Conservation (phyloP, 2,113 vertebrate genomes). For the Cyprinodon tularosa region DNA sequence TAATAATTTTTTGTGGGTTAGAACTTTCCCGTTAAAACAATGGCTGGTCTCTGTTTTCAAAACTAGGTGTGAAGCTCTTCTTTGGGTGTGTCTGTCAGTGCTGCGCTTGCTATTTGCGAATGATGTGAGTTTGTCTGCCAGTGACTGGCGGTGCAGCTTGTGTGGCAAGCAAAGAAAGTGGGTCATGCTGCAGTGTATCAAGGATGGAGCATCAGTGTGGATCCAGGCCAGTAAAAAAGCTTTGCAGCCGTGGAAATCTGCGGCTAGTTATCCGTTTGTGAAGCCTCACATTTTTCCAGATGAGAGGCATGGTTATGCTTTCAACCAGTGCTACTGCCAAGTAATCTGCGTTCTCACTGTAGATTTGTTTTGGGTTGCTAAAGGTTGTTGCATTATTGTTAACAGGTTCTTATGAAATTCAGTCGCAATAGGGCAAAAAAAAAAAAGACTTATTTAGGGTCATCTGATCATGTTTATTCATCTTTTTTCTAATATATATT, state of each 20-base stretch:
- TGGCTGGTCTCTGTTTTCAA: slow-evolving; percentile 11
- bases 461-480: neutral
- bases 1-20: neutral
- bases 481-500: no score
- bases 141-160: slow-evolving; percentile 50
- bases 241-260: slow-evolving; percentile 58
- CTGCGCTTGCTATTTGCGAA: slow-evolving; percentile 22
- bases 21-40: slow-evolving; percentile 15
- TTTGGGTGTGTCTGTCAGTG: slow-evolving; percentile 26
- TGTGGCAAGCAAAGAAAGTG: slow-evolving; percentile 69
- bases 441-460: neutral
- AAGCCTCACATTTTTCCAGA: slow-evolving; percentile 31
- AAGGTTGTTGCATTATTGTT: neutral
- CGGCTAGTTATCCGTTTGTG: slow-evolving; percentile 41
- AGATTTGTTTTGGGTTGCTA: neutral
- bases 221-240: slow-evolving; percentile 66
- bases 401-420: neutral
- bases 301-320: slow-evolving; percentile 13
- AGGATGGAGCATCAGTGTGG: slow-evolving; percentile 66
- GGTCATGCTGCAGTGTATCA: slow-evolving; percentile 76
- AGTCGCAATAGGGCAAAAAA: neutral
- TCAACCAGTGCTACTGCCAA: neutral
- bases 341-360: neutral
- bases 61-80: slow-evolving; percentile 23
- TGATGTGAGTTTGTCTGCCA: slow-evolving; percentile 7